Base-by-base conservation (phyloP, 2,113 vertebrate species). In the Chionis minor region DNA sequence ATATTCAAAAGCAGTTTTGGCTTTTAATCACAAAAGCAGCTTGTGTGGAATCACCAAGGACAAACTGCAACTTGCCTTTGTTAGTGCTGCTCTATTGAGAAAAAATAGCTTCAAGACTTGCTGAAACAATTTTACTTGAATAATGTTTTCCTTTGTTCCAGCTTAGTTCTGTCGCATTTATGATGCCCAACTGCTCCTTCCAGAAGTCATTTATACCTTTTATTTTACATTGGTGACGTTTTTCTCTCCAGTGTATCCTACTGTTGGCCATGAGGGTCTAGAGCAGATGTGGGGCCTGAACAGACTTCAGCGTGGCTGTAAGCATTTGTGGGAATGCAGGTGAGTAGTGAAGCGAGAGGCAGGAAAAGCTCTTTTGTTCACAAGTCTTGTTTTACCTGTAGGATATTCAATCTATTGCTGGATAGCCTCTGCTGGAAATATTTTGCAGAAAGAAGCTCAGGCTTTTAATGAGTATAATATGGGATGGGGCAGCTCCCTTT, bases 331-430 rank as follows among this genome's bases (percentile, higher is more conserved):
- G 59, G 49, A 40, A 40, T 27, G 19, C 52, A 59, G 19, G 19
- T 30, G 38, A 77, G 9, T 2, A 40, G 28, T 0, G 3, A 47
- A 17, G 33, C 1, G 1, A 3, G 19, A 22, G 10, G 2, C 33
- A 88, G 80, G 47, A 33, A 30, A 54, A 42, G 19, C 2, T 26
- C 6, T 20, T 20, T 10, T 58, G 13, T 42, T 84, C n/a, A 8
- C 12, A 30, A 35, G 19, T 40, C 4, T 78, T 22, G 10, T 28
- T 54, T 0, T 9, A 40, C 21, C 17, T 87, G 49, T 21, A 33
- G n/a, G 32, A 19, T 33, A 26, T 20, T 40, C 10, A 10, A 0
- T 20, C 5, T 56, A 10, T 40, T 33, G 10, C 55, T 28, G 6
- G 23, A 14, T 49, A 56, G 44, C 13, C n/a, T 69, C 6, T 55